Percentiles rank a stretch among this genome's conserved stretches.
phyloP scores from a whole-genome alignment of 2,797 vertebrate genomes.

The Masticophis lateralis region DNA sequence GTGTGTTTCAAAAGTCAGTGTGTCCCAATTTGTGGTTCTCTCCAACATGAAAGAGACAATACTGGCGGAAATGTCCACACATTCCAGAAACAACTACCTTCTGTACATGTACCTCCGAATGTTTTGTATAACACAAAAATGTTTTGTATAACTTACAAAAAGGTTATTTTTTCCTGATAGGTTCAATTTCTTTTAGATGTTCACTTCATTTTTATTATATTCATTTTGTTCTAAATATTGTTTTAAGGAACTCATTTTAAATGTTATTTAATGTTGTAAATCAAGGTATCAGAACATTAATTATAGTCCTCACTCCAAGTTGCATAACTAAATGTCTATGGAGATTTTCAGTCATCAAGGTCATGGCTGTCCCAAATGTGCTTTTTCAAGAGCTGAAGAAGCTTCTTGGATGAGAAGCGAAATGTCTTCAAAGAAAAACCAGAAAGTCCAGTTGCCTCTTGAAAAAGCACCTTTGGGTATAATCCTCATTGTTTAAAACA shows the following conservation, averaged over 20 bases:
- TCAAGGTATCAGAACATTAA: not conserved
- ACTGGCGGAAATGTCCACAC: not conserved
- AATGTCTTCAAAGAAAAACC: too few species aligned
- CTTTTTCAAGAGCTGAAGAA: too few species aligned
- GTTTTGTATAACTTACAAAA: not conserved
- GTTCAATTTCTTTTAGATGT: not conserved
- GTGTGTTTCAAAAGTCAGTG: not conserved
- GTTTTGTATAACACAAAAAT: not conserved
- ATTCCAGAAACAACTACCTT: not conserved
- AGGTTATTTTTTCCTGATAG: not conserved
- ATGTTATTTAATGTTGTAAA: not conserved
- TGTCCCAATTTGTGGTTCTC: not conserved
- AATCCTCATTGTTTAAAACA: not conserved
- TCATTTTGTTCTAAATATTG: not conserved
- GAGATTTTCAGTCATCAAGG: too few species aligned
- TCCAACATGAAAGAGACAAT: not conserved
- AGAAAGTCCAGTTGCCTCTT: too few species aligned
- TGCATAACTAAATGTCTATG: too few species aligned
- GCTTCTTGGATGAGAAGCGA: too few species aligned
- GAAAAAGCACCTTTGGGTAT: not conserved
- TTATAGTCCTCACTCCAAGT: not conserved
- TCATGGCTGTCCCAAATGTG: too few species aligned
- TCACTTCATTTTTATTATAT: not conserved
- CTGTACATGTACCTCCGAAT: not conserved
- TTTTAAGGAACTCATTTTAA: not conserved